Conservation (phyloP, 23 tunicate genomes). For the Clavelina lepadiformis region DNA sequence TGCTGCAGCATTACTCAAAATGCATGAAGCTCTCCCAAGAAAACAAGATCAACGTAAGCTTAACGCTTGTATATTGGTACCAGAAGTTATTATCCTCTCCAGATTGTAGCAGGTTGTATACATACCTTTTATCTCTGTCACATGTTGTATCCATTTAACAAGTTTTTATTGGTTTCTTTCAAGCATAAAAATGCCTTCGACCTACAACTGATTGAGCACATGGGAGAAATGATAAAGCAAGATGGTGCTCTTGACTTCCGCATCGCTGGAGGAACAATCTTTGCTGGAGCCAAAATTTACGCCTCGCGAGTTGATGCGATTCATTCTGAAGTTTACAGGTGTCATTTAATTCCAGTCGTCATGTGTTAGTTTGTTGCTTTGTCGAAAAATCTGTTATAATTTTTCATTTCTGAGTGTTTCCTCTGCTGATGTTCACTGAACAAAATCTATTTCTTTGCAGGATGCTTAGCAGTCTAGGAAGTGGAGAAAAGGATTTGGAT, state of each 20-base stretch:
- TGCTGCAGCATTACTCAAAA: constrained; percentile 63
- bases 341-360: no score
- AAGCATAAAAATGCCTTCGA: constrained; percentile 94
- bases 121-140: background rate
- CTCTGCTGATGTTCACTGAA: no score
- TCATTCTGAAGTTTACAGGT: constrained; percentile 79
- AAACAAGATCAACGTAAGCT: constrained; percentile 80
- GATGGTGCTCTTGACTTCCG: constrained; percentile 71
- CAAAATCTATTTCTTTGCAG: no score
- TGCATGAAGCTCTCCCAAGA: constrained; percentile 86
- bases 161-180: no score
- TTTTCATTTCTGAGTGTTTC: no score
- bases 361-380: no score
- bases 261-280: constrained; percentile 85
- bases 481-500: constrained; percentile 45
- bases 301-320: constrained; percentile 93
- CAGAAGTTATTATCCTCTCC: background rate
- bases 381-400: no score
- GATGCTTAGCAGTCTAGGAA: constrained; percentile 60
- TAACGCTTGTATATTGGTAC: background rate
- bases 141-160: background rate
- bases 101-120: background rate
- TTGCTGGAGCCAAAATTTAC: constrained; percentile 91
- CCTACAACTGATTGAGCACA: constrained; percentile 85
- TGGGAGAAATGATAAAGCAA: constrained; percentile 68